Conservation (phyloP, 2,113 vertebrate genomes). For the Sorex araneus region DNA sequence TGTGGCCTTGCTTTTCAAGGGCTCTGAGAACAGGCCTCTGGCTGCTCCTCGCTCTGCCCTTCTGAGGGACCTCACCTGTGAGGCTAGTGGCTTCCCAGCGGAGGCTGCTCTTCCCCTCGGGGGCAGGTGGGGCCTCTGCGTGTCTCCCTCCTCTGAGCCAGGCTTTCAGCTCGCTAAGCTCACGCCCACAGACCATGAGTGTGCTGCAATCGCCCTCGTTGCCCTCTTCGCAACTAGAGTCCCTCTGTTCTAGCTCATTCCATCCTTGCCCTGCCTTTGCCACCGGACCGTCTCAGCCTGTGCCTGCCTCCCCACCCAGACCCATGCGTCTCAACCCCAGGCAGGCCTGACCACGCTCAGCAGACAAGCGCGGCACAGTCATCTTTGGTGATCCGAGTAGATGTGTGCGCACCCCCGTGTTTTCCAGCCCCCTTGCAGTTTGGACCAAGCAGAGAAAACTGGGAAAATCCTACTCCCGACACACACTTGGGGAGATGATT, state of each 20-base stretch:
- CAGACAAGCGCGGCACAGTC: not conserved
- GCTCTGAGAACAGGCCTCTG: slow-evolving; percentile 60
- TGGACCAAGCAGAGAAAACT: not conserved
- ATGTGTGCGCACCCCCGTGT: not conserved
- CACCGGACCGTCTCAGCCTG: not conserved
- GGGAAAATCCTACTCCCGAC: not conserved
- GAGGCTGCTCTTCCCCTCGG: not conserved
- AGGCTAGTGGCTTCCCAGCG: slow-evolving; percentile 18
- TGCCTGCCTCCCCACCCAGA: not conserved
- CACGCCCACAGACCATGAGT: not conserved
- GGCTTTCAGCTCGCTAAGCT: not conserved
- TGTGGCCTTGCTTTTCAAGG: slow-evolving; percentile 34
- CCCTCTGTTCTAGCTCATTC: not conserved
- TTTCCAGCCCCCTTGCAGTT: not conserved
- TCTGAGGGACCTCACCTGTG: slow-evolving; percentile 42
- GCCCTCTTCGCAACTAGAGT: not conserved
- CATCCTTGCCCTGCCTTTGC: not conserved
- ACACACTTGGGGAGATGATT: not conserved
- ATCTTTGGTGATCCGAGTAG: slow-evolving; percentile 28
- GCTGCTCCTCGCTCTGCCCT: slow-evolving; percentile 49
- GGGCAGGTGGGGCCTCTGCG: not conserved
- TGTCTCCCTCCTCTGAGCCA: not conserved
- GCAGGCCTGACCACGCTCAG: not conserved
- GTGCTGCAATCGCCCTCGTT: not conserved
- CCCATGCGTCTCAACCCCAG: not conserved